Conservation (phyloP, 1,140 invertebrate species). For the Drosophila punjabiensis region DNA sequence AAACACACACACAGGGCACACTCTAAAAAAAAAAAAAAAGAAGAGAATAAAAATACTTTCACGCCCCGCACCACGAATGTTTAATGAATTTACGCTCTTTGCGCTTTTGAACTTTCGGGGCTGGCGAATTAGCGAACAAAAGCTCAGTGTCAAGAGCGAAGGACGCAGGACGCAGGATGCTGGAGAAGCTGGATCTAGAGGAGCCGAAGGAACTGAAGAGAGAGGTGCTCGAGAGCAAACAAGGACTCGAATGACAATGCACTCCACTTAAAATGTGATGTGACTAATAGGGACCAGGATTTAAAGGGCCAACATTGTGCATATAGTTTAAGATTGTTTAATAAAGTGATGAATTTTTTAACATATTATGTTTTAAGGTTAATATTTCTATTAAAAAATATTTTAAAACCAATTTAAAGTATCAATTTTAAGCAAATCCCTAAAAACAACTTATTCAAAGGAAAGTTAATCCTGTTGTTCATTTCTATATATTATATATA, state of each 20-base stretch:
- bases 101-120: conserved; percentile 70
- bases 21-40: conserved; percentile 14
- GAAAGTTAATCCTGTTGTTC: too few relatives aligned
- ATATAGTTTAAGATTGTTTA: neutral
- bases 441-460: too few relatives aligned
- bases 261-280: conserved; percentile 14
- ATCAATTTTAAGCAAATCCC: too few relatives aligned
- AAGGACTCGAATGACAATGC: conserved; percentile 27
- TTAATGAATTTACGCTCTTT: conserved; percentile 79
- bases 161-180: conserved; percentile 13
- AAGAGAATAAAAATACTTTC: conserved; percentile 69
- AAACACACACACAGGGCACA: conserved; percentile 22
- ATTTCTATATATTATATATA: too few relatives aligned
- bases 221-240: conserved; percentile 15
- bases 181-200: neutral
- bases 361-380: too few relatives aligned
- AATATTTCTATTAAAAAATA: too few relatives aligned
- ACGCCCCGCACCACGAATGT: conserved; percentile 60
- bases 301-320: neutral
- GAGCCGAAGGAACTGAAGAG: neutral
- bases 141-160: conserved; percentile 21
- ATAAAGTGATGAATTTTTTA: too few relatives aligned
- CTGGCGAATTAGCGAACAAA: conserved; percentile 33
- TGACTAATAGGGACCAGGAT: neutral
- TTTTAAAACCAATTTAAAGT: neutral